These are phyloP conservation scores for Papilio protenor DNA, from an alignment of 2,888 invertebrate species.

Conservation along the genomic window DNA sequence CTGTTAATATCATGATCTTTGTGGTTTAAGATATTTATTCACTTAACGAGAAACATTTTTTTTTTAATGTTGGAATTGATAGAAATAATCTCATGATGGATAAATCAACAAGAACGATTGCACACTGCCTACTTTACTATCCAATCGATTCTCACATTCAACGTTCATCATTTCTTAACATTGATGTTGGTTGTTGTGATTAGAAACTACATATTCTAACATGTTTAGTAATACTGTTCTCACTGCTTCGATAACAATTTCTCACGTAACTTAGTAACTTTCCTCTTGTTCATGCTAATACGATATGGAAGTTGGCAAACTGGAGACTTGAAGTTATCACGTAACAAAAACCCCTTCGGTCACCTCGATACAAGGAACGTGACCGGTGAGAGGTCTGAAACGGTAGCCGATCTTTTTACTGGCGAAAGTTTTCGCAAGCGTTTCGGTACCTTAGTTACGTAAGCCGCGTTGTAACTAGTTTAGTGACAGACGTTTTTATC, in stretches of 20 bases:
- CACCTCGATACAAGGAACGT: slow-evolving; percentile 45
- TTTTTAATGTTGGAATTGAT: not conserved
- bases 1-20: no score
- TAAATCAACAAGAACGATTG: not conserved
- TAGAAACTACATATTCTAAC: not conserved
- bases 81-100: not conserved
- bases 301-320: not conserved
- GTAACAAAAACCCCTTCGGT: slow-evolving; percentile 24
- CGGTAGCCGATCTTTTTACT: slow-evolving; percentile 63
- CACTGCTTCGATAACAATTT: not conserved
- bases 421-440: slow-evolving; percentile 73
- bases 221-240: slow-evolving; percentile 2
- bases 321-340: slow-evolving; percentile 24
- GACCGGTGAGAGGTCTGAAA: slow-evolving; percentile 49
- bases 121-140: not conserved
- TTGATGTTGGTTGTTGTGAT: not conserved
- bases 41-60: no score
- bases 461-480: slow-evolving; percentile 47
- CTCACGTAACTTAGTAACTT: slow-evolving; percentile 10
- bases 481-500: slow-evolving; percentile 30
- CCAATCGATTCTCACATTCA: not conserved
- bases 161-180: not conserved
- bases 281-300: slow-evolving; percentile 5
- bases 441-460: slow-evolving; percentile 56
- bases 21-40: no score